Base-by-base conservation (phyloP, 1,140 invertebrate species). In the Globodera rostochiensis region DNA sequence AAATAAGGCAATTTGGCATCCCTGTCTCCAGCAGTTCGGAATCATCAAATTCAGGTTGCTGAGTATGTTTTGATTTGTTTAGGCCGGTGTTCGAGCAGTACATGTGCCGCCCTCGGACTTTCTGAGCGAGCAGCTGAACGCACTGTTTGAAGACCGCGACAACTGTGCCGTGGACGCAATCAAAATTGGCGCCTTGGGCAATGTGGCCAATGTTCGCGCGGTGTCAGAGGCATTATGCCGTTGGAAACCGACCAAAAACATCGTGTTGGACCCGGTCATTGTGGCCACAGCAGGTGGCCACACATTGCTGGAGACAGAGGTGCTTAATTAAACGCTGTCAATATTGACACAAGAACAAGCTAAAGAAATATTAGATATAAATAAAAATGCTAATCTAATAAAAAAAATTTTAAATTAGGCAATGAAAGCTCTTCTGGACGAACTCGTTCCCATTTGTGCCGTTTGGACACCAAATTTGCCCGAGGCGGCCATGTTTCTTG, bases 211-310 rank as follows among this genome's bases (percentile, higher is more conserved):
- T 49, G 77, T 79, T 45, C 74, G 60, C 45, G 74, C 36, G 13
- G 74, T 75, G 19, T 45, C 74, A 1, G 15, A 60, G 1, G 13
- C 50, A 0, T 73, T 75, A 7, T 6, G 25, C 21, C 8, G 25
- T 80, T 45, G 47, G 57, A 11, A 78, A 36, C 49, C 25, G 25
- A 49, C 36, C 47, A 19, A 69, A 80, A 46, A 45, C 3, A n/a
- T 75, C n/a, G 74, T 75, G 74, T 49, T 75, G 74, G 77, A 79
- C 77, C 77, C 77, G n/a, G 77, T 79, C 6, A 74, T 79, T 53
- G 74, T 15, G 49, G 49, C 77, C 15, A 79, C 64, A 19, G 69
- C 69, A 0, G 64, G 77, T 60, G 60, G 64, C 19, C 47, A 60
- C 76, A 11, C n/a, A 78, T 49, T 79, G 36, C 19, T 79, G 11